Base-by-base conservation (phyloP, 1,140 invertebrate species). In the Glossosoma conforme region DNA sequence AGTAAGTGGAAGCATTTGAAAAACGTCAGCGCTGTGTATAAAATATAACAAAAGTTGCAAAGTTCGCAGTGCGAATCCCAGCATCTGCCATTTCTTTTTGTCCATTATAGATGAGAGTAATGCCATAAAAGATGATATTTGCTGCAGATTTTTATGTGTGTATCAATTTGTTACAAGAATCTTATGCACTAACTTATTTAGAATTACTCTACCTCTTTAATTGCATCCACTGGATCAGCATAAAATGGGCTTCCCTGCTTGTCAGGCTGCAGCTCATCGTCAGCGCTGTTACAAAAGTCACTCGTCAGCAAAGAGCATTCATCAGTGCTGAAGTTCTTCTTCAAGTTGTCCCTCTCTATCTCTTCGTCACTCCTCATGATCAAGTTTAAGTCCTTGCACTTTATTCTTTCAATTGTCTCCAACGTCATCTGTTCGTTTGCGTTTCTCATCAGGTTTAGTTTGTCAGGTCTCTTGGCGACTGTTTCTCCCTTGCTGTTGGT, bases 141-240 rank as follows among this genome's bases (percentile, higher is more conserved):
- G n/a, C n/a, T n/a, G n/a, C n/a, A n/a, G n/a, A n/a, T n/a, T n/a
- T n/a, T n/a, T n/a, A n/a, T n/a, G n/a, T n/a, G n/a, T n/a, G n/a
- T n/a, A n/a, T n/a, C n/a, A n/a, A n/a, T n/a, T n/a, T n/a, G n/a
- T n/a, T n/a, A n/a, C n/a, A n/a, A n/a, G n/a, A n/a, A n/a, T n/a
- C n/a, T n/a, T n/a, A n/a, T n/a, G n/a, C n/a, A n/a, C n/a, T n/a
- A n/a, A n/a, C n/a, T n/a, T n/a, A n/a, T n/a, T n/a, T n/a, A 33
- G 15, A 5, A 33, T 33, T 13, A 4, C 15, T 28, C 58, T 58
- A 74, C 72, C 62, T 75, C 72, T 65, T 75, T 75, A 35, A 95
- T 76, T 13, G 90, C 84, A 75, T 94, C 91, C 6, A 91, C 89
- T 25, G 92, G 92, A 70, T 94, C 91, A 2, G 90, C 88, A 66